phyloP scores from a whole-genome alignment of 1,140 invertebrate species.

The Phortica variegata region DNA sequence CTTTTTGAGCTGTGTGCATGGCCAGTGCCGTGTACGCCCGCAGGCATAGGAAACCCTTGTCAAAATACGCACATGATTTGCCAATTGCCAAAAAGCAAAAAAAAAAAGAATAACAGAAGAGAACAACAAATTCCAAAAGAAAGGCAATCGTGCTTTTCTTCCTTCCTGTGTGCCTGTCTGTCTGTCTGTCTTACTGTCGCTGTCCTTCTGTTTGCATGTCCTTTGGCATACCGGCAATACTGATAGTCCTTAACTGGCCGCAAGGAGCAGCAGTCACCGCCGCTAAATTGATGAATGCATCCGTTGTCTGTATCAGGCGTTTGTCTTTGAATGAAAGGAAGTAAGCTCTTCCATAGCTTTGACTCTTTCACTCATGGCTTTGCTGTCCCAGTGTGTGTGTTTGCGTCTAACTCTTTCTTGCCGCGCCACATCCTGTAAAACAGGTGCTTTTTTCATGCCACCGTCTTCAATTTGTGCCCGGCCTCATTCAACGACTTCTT shows the following conservation, averaged over 20 bases:
- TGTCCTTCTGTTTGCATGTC: not conserved
- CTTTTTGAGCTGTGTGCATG: too few species aligned
- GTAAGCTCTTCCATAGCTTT: conserved; percentile 15
- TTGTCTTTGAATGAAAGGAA: conserved; percentile 32
- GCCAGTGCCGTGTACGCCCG: too few species aligned
- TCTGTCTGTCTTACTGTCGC: too few species aligned
- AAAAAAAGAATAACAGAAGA: too few species aligned
- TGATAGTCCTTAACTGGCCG: conserved; percentile 10
- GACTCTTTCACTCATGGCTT: too few species aligned
- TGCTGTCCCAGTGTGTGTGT: too few species aligned
- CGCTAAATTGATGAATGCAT: conserved; percentile 55
- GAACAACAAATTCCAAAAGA: too few species aligned
- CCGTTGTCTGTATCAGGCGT: conserved; percentile 20
- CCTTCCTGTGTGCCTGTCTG: too few species aligned
- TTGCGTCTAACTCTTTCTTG: not conserved
- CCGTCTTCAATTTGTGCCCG: not conserved
- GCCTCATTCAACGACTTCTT: too few species aligned
- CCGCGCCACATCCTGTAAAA: conserved; percentile 5
- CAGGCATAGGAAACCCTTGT: conserved; percentile 32
- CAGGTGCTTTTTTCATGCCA: conserved; percentile 28
- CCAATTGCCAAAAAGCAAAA: not conserved
- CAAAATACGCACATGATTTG: conserved; percentile 17
- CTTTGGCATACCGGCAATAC: conserved; percentile 6
- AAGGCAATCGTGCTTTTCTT: too few species aligned
- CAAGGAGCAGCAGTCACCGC: conserved; percentile 6